Evolutionary conservation across 2,797 vertebrate species (phyloP).

Genomic region (Myiotriccus ornatus): DNA sequence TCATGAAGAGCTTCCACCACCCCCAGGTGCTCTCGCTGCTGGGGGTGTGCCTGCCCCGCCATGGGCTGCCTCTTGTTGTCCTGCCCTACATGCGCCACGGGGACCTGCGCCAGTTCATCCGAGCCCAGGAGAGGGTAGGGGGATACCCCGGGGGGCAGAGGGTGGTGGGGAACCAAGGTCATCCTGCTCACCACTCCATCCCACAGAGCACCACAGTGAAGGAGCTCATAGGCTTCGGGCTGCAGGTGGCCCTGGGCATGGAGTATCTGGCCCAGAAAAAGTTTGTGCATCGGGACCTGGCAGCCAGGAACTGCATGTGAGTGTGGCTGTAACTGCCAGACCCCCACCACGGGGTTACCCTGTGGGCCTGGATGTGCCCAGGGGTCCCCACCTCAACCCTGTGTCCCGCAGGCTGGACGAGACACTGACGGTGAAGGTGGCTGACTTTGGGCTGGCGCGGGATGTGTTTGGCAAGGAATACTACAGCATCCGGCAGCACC

Average conservation of each 20-base stretch:
- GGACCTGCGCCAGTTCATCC: constrained; percentile 93
- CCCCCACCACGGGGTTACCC: fast-evolving
- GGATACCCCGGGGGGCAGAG: fast-evolving
- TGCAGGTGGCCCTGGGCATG: constrained; percentile 96
- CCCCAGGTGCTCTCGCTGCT: constrained; percentile 90
- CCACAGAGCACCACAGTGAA: constrained; percentile 92
- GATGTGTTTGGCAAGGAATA: constrained; percentile 95
- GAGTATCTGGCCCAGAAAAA: constrained; percentile 95
- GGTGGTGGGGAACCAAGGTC: fast-evolving
- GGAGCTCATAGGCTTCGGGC: constrained; percentile 93
- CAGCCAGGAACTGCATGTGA: constrained; percentile 98
- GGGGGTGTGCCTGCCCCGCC: constrained; percentile 87
- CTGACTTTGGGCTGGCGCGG: constrained; percentile 95
- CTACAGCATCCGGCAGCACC: constrained; percentile 89
- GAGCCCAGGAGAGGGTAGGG: constrained; percentile 86
- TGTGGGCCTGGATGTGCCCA: neutral
- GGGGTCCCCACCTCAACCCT: too few relatives aligned
- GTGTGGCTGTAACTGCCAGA: neutral
- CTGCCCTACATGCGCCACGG: constrained; percentile 97
- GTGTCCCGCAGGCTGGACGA: constrained; percentile 87
- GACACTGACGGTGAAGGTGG: constrained; percentile 93
- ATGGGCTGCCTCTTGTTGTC: constrained; percentile 89
- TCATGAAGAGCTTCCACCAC: constrained; percentile 96
- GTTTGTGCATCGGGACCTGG: constrained; percentile 96
- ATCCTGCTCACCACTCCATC: neutral